Conservation (phyloP, 2,888 invertebrate genomes). For the Pristionchus maxplancki region DNA sequence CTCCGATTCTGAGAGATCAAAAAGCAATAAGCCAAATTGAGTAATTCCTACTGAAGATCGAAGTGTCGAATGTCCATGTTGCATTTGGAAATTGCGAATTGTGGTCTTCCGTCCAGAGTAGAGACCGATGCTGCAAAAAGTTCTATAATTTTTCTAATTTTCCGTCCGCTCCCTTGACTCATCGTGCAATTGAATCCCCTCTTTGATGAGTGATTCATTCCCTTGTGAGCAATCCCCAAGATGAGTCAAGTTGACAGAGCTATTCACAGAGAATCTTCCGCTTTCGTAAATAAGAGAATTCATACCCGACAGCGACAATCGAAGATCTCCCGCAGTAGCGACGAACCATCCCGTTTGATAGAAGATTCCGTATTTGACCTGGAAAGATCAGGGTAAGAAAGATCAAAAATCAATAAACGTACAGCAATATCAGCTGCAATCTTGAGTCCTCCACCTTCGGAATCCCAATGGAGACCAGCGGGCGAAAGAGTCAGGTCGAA, state of each 20-base stretch:
- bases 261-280: not conserved
- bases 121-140: not conserved
- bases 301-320: conserved; percentile 6
- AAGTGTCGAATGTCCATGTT: not conserved
- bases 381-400: not conserved
- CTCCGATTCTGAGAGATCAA: conserved; percentile 44
- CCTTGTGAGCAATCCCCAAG: conserved; percentile 1
- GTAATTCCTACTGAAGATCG: not conserved
- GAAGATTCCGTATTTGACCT: conserved; percentile 35
- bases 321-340: not conserved
- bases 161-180: not conserved
- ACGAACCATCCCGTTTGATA: conserved; percentile 40
- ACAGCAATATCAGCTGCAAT: not conserved
- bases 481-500: conserved; percentile 39
- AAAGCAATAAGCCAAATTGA: not conserved
- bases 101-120: conserved; percentile 40
- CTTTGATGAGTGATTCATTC: conserved; percentile 41
- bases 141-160: not conserved
- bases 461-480: conserved; percentile 38
- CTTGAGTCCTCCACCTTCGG: conserved; percentile 36
- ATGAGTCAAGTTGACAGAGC: conserved; percentile 1
- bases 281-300: too few species aligned
- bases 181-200: conserved; percentile 18
- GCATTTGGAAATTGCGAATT: not conserved
- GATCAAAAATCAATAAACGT: not conserved